These are phyloP conservation scores for Silurus glanis DNA, from an alignment of 2,113 vertebrate genomes.

Conservation along the genomic window DNA sequence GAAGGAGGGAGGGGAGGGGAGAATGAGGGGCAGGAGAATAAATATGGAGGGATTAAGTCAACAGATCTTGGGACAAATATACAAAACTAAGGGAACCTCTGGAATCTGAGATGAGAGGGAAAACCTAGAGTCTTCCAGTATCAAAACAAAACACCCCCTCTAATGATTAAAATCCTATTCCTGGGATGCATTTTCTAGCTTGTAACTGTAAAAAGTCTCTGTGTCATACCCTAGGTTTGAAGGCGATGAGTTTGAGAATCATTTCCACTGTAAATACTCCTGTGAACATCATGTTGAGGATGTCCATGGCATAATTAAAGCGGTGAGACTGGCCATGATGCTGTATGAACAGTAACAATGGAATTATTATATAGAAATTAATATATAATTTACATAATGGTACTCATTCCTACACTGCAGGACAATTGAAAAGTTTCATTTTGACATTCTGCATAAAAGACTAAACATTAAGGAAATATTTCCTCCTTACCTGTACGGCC, in stretches of 20 bases:
- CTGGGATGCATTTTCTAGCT: background rate
- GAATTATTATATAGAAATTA: background rate
- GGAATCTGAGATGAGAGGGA: background rate
- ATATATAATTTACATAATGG: background rate
- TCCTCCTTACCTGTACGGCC: constrained; percentile 90
- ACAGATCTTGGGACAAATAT: constrained; percentile 7
- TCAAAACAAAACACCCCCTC: background rate
- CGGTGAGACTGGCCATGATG: constrained; percentile 93
- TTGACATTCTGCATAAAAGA: background rate
- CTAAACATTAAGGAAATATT: background rate
- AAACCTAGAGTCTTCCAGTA: constrained; percentile 10
- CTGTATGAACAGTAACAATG: constrained; percentile 64
- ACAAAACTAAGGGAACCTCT: background rate
- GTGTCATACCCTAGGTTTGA: constrained; percentile 92
- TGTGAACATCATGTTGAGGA: constrained; percentile 99
- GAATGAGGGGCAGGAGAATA: constrained; percentile 64
- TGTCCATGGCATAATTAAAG: constrained; percentile 96
- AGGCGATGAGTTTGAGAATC: constrained; percentile 96
- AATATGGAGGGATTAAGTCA: constrained; percentile 6
- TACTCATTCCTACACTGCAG: background rate
- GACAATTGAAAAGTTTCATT: background rate
- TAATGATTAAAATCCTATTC: background rate
- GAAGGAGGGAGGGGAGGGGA: constrained; percentile 52
- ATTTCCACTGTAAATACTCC: constrained; percentile 98
- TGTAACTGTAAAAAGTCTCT: background rate